These are phyloP conservation scores for Caenorhabditis sp. DNA, from an alignment of 2,888 invertebrate species.

Conservation along the genomic window DNA sequence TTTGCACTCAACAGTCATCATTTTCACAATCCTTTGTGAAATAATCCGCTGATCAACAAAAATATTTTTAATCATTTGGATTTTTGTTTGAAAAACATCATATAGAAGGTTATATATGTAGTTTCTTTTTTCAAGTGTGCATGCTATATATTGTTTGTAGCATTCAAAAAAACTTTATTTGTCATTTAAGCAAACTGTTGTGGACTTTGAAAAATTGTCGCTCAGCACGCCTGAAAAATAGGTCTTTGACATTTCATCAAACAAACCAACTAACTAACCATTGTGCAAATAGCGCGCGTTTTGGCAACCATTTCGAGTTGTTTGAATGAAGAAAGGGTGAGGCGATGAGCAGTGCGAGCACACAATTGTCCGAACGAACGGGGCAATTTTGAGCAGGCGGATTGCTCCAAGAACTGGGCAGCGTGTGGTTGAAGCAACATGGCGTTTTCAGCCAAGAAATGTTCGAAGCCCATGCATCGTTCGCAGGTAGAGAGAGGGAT, in stretches of 20 bases:
- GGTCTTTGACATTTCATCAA: constrained; percentile 1
- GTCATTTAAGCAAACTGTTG: not conserved
- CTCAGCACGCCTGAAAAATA: constrained; percentile 12
- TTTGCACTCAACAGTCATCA: no score
- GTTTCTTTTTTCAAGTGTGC: no score
- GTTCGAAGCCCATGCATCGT: constrained; percentile 17
- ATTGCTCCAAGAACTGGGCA: constrained; percentile 8
- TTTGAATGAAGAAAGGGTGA: constrained; percentile 18
- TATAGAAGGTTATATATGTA: no score
- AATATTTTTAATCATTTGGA: no score
- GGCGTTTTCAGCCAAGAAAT: constrained; percentile 23
- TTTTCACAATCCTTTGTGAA: no score
- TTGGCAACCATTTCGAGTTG: constrained; percentile 21
- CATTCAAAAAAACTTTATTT: not conserved
- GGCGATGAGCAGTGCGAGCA: constrained; percentile 12
- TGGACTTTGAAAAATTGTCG: constrained; percentile 2
- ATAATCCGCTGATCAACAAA: no score
- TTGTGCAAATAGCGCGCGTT: constrained; percentile 23
- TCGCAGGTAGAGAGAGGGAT: constrained; percentile 9
- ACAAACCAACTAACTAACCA: constrained; percentile 9
- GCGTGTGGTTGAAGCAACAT: constrained; percentile 18
- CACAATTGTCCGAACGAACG: constrained; percentile 23
- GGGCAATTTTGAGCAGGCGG: constrained; percentile 26
- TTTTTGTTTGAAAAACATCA: no score
- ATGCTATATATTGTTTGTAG: not conserved